These are phyloP conservation scores for Genyomyrus donnyi DNA, from an alignment of 2,113 vertebrate genomes.

Conservation along the genomic window DNA sequence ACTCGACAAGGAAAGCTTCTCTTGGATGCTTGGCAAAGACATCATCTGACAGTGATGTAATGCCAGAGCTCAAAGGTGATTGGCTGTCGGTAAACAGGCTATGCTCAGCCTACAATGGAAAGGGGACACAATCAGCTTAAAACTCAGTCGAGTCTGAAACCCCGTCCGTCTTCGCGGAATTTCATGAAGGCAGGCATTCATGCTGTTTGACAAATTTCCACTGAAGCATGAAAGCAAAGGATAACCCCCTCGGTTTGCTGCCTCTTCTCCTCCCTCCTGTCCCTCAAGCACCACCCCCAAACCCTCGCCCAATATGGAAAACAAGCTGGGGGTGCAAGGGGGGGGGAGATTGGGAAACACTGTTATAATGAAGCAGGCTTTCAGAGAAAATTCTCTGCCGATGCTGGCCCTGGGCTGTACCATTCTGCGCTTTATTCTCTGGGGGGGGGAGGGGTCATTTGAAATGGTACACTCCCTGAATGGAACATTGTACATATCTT, in stretches of 20 bases:
- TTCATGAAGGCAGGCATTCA: conserved; percentile 55
- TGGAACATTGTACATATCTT: conserved; percentile 35
- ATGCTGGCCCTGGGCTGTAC: not conserved
- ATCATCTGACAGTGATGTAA: conserved; percentile 67
- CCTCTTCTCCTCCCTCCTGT: conserved; percentile 31
- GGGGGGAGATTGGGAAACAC: not conserved
- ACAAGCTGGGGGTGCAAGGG: not conserved
- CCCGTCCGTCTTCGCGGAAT: conserved; percentile 51
- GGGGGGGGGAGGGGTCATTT: conserved; percentile 44
- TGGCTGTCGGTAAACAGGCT: conserved; percentile 67
- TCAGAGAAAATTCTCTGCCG: conserved; percentile 3
- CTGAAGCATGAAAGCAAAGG: conserved; percentile 63
- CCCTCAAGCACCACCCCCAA: not conserved
- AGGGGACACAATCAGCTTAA: conserved; percentile 48
- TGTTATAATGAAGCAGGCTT: conserved; percentile 7
- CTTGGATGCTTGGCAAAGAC: conserved; percentile 39
- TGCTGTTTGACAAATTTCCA: conserved; percentile 57
- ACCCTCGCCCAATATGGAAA: conserved; percentile 24
- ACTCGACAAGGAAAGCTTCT: conserved; percentile 44
- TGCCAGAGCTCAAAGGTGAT: conserved; percentile 41
- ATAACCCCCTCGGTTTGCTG: conserved; percentile 30
- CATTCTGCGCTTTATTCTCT: conserved; percentile 25
- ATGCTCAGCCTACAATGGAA: conserved; percentile 61
- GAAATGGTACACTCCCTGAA: conserved; percentile 33
- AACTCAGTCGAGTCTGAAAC: conserved; percentile 53